Conservation (phyloP, 2,113 vertebrate genomes). For the Loxodonta africana region DNA sequence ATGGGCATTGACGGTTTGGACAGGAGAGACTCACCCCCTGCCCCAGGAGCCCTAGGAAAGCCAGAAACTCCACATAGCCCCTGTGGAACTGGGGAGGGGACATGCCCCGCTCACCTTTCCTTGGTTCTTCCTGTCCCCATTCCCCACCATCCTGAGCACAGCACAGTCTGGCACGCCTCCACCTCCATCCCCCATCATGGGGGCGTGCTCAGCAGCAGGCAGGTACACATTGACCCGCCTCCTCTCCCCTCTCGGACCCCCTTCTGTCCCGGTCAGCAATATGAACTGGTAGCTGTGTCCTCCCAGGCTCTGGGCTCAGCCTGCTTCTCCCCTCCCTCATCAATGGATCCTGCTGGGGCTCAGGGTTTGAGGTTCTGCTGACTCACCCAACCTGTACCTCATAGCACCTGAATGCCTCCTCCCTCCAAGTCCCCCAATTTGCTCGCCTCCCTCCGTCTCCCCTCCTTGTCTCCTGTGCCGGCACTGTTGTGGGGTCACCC, state of each 20-base stretch:
- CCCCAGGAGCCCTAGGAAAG: neutral
- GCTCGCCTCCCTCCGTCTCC: neutral
- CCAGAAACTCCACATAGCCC: neutral
- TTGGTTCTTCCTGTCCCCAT: neutral
- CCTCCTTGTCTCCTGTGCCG: neutral
- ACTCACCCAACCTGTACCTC: neutral
- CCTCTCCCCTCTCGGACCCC: no score
- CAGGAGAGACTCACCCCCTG: no score
- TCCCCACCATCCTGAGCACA: no score
- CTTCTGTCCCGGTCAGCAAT: no score
- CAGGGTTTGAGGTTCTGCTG: neutral
- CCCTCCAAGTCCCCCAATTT: no score
- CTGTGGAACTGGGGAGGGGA: neutral
- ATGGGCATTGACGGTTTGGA: no score
- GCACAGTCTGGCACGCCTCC: no score
- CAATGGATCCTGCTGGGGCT: neutral
- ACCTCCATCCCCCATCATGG: no score
- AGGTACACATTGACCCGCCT: no score
- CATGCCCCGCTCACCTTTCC: neutral
- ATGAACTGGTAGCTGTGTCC: no score
- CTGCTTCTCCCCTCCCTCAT: neutral
- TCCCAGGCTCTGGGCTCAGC: neutral
- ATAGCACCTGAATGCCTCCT: neutral
- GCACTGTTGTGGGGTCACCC: neutral
- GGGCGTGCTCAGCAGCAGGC: no score